A percentile compares a stretch with the other conserved stretches of the same genome.
Conservation (phyloP, 2,888 invertebrate genomes). For the Scelioninae gen. 1 region DNA sequence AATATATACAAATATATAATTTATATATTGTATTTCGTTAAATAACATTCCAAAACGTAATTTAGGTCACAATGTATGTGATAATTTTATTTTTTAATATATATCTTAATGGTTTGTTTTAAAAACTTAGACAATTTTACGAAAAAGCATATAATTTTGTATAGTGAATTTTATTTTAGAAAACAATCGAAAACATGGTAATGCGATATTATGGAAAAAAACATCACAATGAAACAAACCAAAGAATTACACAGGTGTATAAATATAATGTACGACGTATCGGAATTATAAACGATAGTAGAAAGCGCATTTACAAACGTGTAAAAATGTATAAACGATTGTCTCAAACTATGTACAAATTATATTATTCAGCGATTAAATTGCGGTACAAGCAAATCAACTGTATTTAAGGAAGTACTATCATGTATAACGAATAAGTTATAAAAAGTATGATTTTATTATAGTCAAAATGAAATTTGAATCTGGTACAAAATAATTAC, state of each 20-base stretch:
- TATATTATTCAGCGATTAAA: slow-evolving; percentile 24
- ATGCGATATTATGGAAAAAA: not conserved
- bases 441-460: not conserved
- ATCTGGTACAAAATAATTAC: no score
- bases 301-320: slow-evolving; percentile 36
- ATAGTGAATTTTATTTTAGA: no score
- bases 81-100: no score
- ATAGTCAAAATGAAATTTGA: slow-evolving; percentile 13
- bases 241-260: slow-evolving; percentile 58
- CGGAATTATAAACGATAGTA: slow-evolving; percentile 10
- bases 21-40: no score
- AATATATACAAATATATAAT: no score
- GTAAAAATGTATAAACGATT: slow-evolving; percentile 59
- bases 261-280: slow-evolving; percentile 28
- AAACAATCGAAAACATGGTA: no score
- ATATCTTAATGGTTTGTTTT: no score
- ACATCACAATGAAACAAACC: slow-evolving; percentile 41
- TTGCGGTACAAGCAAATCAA: slow-evolving; percentile 1
- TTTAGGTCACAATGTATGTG: no score
- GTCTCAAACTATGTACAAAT: slow-evolving; percentile 56
- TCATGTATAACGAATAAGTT: not conserved
- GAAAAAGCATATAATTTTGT: no score
- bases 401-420: not conserved
- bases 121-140: no score
- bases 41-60: no score